Percentiles rank a stretch among this genome's conserved stretches.
Evolutionary conservation across 2,113 vertebrate species (phyloP).

Genomic region (Podiceps cristatus): DNA sequence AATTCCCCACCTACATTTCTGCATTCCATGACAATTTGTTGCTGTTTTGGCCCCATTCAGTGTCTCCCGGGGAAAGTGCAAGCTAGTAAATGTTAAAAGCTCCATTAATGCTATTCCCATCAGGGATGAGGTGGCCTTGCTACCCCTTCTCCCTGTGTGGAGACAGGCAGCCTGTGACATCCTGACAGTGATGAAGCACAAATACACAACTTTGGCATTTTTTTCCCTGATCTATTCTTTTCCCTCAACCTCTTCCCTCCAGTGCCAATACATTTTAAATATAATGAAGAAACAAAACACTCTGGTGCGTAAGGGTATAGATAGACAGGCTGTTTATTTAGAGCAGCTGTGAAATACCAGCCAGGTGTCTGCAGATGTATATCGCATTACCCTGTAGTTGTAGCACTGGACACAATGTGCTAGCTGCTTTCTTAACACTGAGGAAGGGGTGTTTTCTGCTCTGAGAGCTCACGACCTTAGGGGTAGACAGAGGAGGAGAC

Average conservation of each 20-base stretch:
- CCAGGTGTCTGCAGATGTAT: not conserved
- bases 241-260: not conserved
- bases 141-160: accelerated
- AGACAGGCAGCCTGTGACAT: not conserved
- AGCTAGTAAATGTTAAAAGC: not conserved
- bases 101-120: not conserved
- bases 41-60: not conserved
- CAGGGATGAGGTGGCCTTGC: not conserved
- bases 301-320: not conserved
- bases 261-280: not conserved
- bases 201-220: not conserved
- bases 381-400: not conserved
- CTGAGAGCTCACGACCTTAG: not conserved
- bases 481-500: not conserved
- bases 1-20: not conserved
- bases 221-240: not conserved
- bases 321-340: not conserved
- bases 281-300: not conserved
- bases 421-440: not conserved
- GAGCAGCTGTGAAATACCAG: not conserved
- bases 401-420: not conserved
- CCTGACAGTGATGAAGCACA: not conserved
- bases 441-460: not conserved
- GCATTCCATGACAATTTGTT: not conserved
- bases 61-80: not conserved